Percentiles rank a stretch among this genome's conserved stretches.
Evolutionary conservation across 2,888 invertebrate species (phyloP).

Genomic region (Lamproptera curius): DNA sequence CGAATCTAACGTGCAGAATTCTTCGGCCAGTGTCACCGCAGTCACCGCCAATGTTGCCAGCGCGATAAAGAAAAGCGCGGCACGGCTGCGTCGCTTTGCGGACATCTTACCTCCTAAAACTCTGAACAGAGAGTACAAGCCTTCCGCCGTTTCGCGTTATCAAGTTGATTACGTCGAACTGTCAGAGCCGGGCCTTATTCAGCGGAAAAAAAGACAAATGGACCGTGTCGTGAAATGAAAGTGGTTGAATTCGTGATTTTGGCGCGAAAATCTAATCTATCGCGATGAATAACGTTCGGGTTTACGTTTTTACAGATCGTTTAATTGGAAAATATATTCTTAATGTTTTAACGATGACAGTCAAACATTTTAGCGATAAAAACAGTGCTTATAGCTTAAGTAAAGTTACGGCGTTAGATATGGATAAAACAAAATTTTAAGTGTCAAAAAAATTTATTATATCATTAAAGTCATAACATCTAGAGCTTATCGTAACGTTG

Average conservation of each 20-base stretch:
- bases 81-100: constrained; percentile 40
- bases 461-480: too few species aligned
- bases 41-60: constrained; percentile 41
- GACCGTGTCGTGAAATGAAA: constrained; percentile 62
- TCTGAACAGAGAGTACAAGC: constrained; percentile 42
- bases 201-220: constrained; percentile 41
- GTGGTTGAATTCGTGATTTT: constrained; percentile 37
- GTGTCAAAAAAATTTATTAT: too few species aligned
- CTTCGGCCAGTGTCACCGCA: constrained; percentile 37
- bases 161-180: constrained; percentile 52
- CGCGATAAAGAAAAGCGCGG: constrained; percentile 47
- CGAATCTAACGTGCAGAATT: constrained; percentile 43
- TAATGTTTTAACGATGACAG: too few species aligned
- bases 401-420: too few species aligned
- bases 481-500: too few species aligned
- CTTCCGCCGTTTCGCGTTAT: constrained; percentile 33
- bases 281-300: too few species aligned
- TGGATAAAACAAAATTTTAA: too few species aligned
- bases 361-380: too few species aligned
- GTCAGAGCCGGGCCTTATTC: constrained; percentile 46
- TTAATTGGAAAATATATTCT: too few species aligned
- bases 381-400: too few species aligned
- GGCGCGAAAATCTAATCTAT: constrained; percentile 23
- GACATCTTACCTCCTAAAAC: constrained; percentile 50
- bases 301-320: too few species aligned